Evolutionary conservation across 2,797 vertebrate genomes (phyloP).

Genomic region (Sebastes melanostomus): DNA sequence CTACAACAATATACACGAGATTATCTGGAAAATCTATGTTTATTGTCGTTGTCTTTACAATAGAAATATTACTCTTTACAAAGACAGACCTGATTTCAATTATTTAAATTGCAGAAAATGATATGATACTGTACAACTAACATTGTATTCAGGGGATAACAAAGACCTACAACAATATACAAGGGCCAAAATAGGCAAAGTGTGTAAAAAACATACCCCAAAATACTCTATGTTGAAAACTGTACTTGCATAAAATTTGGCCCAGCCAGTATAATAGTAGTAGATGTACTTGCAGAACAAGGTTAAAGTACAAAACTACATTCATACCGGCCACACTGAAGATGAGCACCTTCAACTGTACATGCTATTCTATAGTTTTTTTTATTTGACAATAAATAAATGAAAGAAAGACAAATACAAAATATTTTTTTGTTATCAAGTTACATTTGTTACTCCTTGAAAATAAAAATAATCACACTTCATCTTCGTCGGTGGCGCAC

Average conservation of each 20-base stretch:
- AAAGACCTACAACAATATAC: background rate
- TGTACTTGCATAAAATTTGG: background rate
- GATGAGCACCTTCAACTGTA: background rate
- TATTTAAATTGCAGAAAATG: background rate
- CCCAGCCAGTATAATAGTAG: background rate
- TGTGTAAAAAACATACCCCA: background rate
- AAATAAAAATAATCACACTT: background rate
- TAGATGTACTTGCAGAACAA: too few species aligned
- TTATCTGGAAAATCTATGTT: background rate
- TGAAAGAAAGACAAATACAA: background rate
- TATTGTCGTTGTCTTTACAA: background rate
- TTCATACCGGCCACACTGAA: background rate
- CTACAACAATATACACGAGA: background rate
- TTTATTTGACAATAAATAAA: constrained; percentile 12
- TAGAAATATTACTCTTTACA: background rate
- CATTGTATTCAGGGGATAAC: background rate
- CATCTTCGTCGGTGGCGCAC: constrained; percentile 61
- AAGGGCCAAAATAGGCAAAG: background rate
- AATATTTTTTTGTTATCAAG: background rate
- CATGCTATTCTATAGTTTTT: background rate
- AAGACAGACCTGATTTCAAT: too few species aligned
- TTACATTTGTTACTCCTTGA: background rate
- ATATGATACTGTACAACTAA: background rate
- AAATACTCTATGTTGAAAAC: background rate
- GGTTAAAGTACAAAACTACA: background rate